Evolutionary conservation across 2,888 invertebrate genomes (phyloP), one percentile per base, ranked within the genome.

Genomic region (Synanthedon tipuliformis): DNA sequence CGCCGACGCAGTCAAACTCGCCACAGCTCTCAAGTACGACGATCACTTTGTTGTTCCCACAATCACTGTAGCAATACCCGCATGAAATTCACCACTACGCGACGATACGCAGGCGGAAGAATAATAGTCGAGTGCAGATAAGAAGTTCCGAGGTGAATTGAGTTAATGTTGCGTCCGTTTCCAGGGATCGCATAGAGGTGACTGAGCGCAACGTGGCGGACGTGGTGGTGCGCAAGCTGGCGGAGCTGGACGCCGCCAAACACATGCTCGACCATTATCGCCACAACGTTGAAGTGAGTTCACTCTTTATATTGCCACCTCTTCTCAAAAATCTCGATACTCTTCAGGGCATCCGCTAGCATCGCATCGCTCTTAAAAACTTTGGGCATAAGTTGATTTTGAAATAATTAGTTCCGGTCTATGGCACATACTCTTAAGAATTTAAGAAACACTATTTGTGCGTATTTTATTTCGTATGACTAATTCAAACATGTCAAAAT

Each of bases 1-100:
- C 71, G 88, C 90, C 54, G 90, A 61, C 40, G 51, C 66, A 18
- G 16, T 52, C 27, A 48, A 59, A 18, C 65, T 80, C 5, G 68
- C 74, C 45, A 53, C 62, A 5, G 71, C 74, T n/a, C 66, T 93
- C 69, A 89, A 90, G 89, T 92, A 76, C n/a, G 45, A 45, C 5
- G 3, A 45, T 23, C 23, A 23, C 23, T 23, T 23, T 23, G 23
- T 23, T 23, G 5, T 23, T 23, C 23, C 23, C 4, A 5, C 23
- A 23, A 23, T 23, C 23, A 23, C 23, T 5, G 23, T 23, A 23
- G 23, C 18, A 18, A 18, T 18, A 18, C 18, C 18, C 18, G 18
- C 23, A 23, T 23, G 23, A 23, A 23, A 23, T 23, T 23, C 0
- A 23, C 23, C 23, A 23, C 23, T 53, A 48, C 53, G 53, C 48